Percentiles rank a stretch among this genome's conserved stretches.
Evolutionary conservation across 2,113 vertebrate species (phyloP).

Genomic region (Propithecus coquereli): DNA sequence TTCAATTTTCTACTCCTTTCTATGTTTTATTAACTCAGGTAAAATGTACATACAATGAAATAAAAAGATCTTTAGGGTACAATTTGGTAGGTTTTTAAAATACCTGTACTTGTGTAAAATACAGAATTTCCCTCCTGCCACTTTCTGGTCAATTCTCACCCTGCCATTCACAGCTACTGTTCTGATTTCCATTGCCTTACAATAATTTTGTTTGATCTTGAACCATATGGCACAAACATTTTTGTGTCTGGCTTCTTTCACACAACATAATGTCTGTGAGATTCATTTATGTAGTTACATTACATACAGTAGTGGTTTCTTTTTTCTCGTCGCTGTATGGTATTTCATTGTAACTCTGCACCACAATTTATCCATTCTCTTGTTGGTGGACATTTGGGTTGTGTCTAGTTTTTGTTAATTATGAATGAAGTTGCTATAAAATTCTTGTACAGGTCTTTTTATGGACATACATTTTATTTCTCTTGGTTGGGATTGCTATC

Average conservation of each 20-base stretch:
- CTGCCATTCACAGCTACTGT: background rate
- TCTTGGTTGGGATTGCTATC: no score
- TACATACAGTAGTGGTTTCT: no score
- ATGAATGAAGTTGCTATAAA: no score
- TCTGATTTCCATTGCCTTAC: background rate
- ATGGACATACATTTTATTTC: no score
- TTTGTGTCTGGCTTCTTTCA: background rate
- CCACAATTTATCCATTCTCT: no score
- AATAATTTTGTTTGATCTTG: background rate
- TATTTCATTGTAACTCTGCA: no score
- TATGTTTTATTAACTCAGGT: slow-evolving; percentile 20
- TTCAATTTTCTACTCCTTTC: slow-evolving; percentile 2
- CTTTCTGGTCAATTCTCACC: background rate
- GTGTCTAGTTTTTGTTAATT: no score
- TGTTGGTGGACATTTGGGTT: no score
- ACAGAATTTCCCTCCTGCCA: background rate
- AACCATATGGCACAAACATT: background rate
- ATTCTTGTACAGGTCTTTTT: no score
- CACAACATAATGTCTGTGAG: no score
- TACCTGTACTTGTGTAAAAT: background rate
- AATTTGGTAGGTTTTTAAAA: background rate
- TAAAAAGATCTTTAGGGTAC: background rate
- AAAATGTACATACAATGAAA: background rate
- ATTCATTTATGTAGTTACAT: no score
- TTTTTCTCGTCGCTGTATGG: no score